A percentile compares a stretch with the other conserved stretches of the same genome.
These are phyloP conservation scores for Junonia oenone DNA, from an alignment of 2,888 invertebrate genomes.

Conservation along the genomic window DNA sequence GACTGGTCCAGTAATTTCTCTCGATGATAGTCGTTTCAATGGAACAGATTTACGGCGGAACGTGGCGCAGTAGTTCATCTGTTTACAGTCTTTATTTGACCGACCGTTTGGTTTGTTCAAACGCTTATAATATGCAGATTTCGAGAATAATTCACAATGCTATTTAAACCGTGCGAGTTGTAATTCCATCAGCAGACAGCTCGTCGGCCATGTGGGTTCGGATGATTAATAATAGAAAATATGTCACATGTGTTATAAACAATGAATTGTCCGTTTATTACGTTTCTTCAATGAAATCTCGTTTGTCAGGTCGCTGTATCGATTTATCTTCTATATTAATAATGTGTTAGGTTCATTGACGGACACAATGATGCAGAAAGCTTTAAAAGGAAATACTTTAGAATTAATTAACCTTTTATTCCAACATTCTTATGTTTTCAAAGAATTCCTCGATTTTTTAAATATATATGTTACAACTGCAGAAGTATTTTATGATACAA, in stretches of 20 bases:
- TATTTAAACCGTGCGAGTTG: conserved; percentile 47
- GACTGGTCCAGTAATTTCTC: conserved; percentile 54
- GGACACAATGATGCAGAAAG: conserved; percentile 20
- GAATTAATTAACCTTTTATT: conserved; percentile 17
- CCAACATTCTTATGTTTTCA: not conserved
- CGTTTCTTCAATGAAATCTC: conserved; percentile 13
- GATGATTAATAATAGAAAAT: conserved; percentile 28
- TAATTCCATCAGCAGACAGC: conserved; percentile 32
- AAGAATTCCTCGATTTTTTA: not conserved
- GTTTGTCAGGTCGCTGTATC: conserved; percentile 5
- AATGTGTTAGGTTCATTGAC: conserved; percentile 10
- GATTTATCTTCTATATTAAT: not conserved
- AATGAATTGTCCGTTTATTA: conserved; percentile 21
- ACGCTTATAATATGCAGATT: conserved; percentile 51
- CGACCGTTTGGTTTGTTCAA: conserved; percentile 48
- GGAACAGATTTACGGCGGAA: conserved; percentile 56
- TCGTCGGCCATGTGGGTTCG: conserved; percentile 20
- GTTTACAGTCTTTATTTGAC: conserved; percentile 54
- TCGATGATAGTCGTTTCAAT: conserved; percentile 69
- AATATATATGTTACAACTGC: not conserved
- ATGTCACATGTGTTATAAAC: conserved; percentile 26
- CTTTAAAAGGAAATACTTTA: conserved; percentile 15
- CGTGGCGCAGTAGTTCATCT: conserved; percentile 51
- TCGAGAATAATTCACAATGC: conserved; percentile 46
- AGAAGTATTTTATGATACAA: not conserved